Evolutionary conservation across 2,888 invertebrate genomes (phyloP), one percentile per base, ranked within the genome.

Genomic region (Caenorhabditis sp.): DNA sequence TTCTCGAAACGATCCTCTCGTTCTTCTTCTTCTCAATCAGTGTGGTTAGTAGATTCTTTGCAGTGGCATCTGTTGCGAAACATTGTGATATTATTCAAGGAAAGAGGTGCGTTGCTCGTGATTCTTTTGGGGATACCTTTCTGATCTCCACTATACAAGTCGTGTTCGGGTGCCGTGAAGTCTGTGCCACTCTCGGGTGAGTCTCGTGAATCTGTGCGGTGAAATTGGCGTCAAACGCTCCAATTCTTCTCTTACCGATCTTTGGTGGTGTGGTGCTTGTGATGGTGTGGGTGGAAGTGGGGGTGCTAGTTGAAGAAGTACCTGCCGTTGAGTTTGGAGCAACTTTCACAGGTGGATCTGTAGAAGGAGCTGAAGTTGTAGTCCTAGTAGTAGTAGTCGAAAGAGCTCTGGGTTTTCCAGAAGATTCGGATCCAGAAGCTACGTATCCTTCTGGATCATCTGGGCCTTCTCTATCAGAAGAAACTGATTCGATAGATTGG

Each of bases 241-340:
- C 32, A 46, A 9, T 24, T 52, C 39, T n/a, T n/a, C n/a, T n/a
- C 55, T 55, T 55, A 41, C 37, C 55, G 15, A 24, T 20, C 24
- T 52, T 27, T 20, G 17, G 27, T 22, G 52, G 8, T n/a, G 41
- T 41, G 27, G 52, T 63, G 24, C 20, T 52, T 4, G 46, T 15
- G 5, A 17, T 50, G 43, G 41, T 41, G 11, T 37, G n/a, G 43
- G 50, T 58, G 48, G 41, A 58, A 20, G 53, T 53, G 52, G 32
- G 52, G 50, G 30, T 20, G 35, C 26, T 24, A 46, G 17, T 32
- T 30, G 55, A n/a, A 30, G 30, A 26, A 8, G 32, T 45, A 74
- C 73, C 73, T 66, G 59, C 55, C 7, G 52, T 65, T n/a, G 58
- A 50, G 22, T 52, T 65, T 6, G 73, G 53, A 2, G 65, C 52